A percentile compares a stretch with the other conserved stretches of the same genome.
Evolutionary conservation across 2,113 vertebrate species (phyloP).

Genomic region (Myxocyprinus asiaticus): DNA sequence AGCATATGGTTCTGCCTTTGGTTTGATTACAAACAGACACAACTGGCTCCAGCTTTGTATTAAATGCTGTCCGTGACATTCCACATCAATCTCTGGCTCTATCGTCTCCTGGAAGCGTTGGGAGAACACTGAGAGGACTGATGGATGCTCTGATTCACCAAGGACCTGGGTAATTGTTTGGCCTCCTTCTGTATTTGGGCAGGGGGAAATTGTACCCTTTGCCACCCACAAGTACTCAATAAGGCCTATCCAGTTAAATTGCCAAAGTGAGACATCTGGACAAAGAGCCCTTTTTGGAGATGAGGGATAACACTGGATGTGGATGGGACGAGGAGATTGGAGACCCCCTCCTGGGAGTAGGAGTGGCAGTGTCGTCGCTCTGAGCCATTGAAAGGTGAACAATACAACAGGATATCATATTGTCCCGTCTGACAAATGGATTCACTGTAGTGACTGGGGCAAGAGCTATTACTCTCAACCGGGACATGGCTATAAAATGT

Average conservation of each 20-base stretch:
- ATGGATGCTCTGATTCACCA: constrained; percentile 22
- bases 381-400: constrained; percentile 74
- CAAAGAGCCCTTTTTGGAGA: constrained; percentile 73
- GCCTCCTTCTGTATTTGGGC: constrained; percentile 66
- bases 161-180: constrained; percentile 43
- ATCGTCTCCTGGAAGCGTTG: not conserved
- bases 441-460: constrained; percentile 67
- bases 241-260: constrained; percentile 77
- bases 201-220: constrained; percentile 71
- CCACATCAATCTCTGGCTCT: constrained; percentile 31
- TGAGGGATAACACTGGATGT: constrained; percentile 70
- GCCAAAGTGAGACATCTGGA: constrained; percentile 72
- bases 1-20: constrained; percentile 62
- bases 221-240: constrained; percentile 76
- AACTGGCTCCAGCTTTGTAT: constrained; percentile 38
- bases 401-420: constrained; percentile 70
- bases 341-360: constrained; percentile 70
- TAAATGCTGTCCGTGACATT: constrained; percentile 55
- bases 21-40: constrained; percentile 68
- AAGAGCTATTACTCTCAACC: constrained; percentile 22
- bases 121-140: constrained; percentile 23
- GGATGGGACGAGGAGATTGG: constrained; percentile 62
- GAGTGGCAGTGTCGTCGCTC: constrained; percentile 74
- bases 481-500: not conserved
- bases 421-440: constrained; percentile 78